phyloP scores from a whole-genome alignment of 1,140 invertebrate species.

The Drosophila varians region DNA sequence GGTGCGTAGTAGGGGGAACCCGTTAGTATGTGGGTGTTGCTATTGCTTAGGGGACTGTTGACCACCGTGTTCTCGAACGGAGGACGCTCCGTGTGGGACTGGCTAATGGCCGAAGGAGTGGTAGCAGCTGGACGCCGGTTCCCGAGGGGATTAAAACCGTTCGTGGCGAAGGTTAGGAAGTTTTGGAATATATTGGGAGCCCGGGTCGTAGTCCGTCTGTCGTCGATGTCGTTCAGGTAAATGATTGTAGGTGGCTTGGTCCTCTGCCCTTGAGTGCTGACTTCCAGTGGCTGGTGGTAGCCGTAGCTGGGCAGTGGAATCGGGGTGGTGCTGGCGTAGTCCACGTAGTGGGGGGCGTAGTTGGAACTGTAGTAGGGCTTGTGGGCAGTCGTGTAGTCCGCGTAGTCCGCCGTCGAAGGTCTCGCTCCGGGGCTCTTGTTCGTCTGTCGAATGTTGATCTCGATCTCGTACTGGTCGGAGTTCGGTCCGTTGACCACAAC shows the following conservation, averaged over 20 bases:
- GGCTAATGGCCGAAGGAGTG: constrained; percentile 28
- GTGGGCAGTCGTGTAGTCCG: constrained; percentile 62
- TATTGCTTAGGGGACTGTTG: constrained; percentile 50
- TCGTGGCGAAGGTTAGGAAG: constrained; percentile 67
- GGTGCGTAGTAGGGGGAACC: constrained; percentile 28
- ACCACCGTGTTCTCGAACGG: constrained; percentile 35
- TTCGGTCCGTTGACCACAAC: constrained; percentile 71
- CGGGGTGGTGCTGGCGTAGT: constrained; percentile 55
- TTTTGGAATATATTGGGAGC: constrained; percentile 75
- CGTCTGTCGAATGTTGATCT: constrained; percentile 82
- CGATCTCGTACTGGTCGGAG: constrained; percentile 79
- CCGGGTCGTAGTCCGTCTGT: constrained; percentile 58
- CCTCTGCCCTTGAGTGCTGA: constrained; percentile 31
- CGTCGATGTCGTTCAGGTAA: constrained; percentile 69
- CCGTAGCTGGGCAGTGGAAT: constrained; percentile 49
- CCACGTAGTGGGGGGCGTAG: constrained; percentile 59
- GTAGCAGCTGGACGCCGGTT: constrained; percentile 45
- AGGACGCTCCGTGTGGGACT: constrained; percentile 43
- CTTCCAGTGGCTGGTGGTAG: constrained; percentile 43
- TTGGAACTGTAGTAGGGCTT: constrained; percentile 57
- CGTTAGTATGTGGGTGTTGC: constrained; percentile 11
- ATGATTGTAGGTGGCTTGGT: constrained; percentile 80
- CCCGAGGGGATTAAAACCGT: constrained; percentile 49
- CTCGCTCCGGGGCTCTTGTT: constrained; percentile 59
- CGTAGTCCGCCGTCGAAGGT: constrained; percentile 38